Conservation (phyloP, 2,888 invertebrate genomes). For the Temnothorax ravouxi region DNA sequence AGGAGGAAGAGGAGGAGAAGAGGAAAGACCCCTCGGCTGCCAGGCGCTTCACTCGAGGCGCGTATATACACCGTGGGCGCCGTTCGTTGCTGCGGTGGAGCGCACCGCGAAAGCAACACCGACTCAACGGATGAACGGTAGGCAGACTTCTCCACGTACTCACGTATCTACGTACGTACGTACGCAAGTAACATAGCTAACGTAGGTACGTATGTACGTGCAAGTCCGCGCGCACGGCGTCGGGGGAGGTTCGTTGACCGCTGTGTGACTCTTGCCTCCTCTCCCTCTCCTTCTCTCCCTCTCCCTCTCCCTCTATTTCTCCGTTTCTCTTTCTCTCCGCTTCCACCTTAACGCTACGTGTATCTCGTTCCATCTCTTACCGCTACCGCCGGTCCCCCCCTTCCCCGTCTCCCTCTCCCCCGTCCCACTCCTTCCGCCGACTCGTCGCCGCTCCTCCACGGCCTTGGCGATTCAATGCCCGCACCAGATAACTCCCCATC, state of each 20-base stretch:
- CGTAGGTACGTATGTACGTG: constrained; percentile 56
- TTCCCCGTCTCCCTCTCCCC: constrained; percentile 57
- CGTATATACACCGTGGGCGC: constrained; percentile 65
- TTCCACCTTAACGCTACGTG: constrained; percentile 49
- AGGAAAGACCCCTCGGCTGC: constrained; percentile 54
- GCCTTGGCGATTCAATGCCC: constrained; percentile 86
- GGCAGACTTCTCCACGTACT: constrained; percentile 65
- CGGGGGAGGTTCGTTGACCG: constrained; percentile 83
- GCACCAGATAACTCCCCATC: constrained; percentile 85
- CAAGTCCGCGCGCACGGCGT: constrained; percentile 62
- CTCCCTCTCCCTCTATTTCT: background rate
- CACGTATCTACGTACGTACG: constrained; percentile 61
- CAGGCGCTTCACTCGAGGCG: constrained; percentile 64
- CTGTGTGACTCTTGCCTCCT: constrained; percentile 80
- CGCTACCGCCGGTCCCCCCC: constrained; percentile 35
- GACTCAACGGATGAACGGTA: constrained; percentile 70
- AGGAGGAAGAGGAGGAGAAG: constrained; percentile 48
- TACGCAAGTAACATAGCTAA: constrained; percentile 66
- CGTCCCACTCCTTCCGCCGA: constrained; percentile 63
- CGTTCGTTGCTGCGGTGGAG: constrained; percentile 45
- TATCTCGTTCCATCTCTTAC: constrained; percentile 58
- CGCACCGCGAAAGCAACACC: constrained; percentile 57
- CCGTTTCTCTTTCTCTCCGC: constrained; percentile 22
- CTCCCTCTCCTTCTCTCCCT: background rate
- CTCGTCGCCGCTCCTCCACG: constrained; percentile 79